Conservation (phyloP, 2,888 invertebrate genomes). For the Tholera decimalis region DNA sequence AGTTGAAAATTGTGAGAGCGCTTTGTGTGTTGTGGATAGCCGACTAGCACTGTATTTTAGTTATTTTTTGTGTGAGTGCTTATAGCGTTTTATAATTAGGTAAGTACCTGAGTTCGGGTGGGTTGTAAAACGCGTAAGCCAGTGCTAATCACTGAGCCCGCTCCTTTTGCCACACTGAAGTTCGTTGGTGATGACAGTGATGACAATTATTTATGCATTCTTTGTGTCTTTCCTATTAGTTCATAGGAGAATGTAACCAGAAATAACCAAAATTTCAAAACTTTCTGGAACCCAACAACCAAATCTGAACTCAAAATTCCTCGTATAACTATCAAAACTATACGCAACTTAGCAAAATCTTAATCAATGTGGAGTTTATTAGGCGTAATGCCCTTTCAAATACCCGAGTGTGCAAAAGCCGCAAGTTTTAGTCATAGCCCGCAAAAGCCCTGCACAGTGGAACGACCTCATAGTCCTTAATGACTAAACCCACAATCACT, state of each 20-base stretch:
- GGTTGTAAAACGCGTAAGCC: too few species aligned
- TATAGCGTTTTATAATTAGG: too few species aligned
- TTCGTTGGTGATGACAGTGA: too few species aligned
- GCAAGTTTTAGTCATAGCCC: constrained; percentile 52
- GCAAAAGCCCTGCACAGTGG: constrained; percentile 66
- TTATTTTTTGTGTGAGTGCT: too few species aligned
- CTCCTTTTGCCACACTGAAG: too few species aligned
- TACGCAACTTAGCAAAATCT: constrained; percentile 6
- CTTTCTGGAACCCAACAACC: not conserved
- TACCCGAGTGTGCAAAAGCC: constrained; percentile 50
- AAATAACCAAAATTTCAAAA: too few species aligned
- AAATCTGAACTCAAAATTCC: not conserved
- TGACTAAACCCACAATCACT: constrained; percentile 63
- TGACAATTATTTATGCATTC: too few species aligned
- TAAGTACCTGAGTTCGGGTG: too few species aligned
- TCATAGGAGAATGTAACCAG: too few species aligned
- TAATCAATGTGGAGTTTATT: constrained; percentile 36
- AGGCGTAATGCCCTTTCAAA: constrained; percentile 35
- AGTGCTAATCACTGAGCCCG: too few species aligned
- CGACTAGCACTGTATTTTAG: not conserved
- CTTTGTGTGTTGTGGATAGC: not conserved
- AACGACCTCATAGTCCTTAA: constrained; percentile 64
- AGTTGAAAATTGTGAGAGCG: not conserved
- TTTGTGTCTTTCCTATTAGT: too few species aligned
- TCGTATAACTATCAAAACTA: not conserved